These are phyloP conservation scores for Caerostris extrusa DNA, from an alignment of 1,140 invertebrate species.

Conservation along the genomic window DNA sequence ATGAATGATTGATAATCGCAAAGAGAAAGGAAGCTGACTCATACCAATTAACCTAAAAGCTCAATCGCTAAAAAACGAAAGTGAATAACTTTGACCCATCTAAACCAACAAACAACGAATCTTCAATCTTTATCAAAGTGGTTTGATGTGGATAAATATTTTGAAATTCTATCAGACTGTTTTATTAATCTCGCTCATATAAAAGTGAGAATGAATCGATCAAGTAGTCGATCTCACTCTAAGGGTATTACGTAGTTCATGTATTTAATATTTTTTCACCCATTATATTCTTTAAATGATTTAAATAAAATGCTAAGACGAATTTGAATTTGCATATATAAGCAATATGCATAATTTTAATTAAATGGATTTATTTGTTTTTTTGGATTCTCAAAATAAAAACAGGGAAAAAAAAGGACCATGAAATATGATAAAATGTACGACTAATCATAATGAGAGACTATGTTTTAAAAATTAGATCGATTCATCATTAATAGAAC, in stretches of 20 bases:
- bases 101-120: constrained; percentile 10
- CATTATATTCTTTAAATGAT: background rate
- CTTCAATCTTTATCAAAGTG: background rate
- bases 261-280: background rate
- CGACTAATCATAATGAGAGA: too few relatives aligned
- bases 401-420: too few relatives aligned
- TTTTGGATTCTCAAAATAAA: too few relatives aligned
- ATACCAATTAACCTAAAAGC: constrained; percentile 12
- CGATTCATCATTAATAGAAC: too few relatives aligned
- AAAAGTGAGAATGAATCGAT: background rate
- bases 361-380: too few relatives aligned
- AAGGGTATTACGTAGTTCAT: background rate
- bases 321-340: background rate
- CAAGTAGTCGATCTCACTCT: background rate
- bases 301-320: background rate
- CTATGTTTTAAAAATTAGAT: too few relatives aligned
- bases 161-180: background rate
- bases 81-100: background rate
- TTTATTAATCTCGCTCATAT: background rate
- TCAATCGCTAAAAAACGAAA: background rate
- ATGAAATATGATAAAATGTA: too few relatives aligned
- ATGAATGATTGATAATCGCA: constrained; percentile 5
- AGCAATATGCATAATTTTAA: too few relatives aligned
- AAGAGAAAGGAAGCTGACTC: background rate
- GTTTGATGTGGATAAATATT: background rate